Conservation (phyloP, 2,888 invertebrate species). For the Agelastica alni region DNA sequence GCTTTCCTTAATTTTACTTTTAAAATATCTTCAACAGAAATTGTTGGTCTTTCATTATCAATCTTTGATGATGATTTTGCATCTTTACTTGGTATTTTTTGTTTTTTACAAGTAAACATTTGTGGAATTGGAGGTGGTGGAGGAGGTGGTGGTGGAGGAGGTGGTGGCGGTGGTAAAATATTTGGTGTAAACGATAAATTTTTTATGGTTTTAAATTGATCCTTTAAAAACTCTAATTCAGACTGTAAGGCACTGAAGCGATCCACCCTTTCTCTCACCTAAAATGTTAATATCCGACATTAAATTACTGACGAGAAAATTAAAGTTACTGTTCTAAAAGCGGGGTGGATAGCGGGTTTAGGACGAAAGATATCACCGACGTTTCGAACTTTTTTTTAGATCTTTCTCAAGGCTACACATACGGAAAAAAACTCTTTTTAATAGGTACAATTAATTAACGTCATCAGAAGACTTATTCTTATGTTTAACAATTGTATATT, state of each 20-base stretch:
- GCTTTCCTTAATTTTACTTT: conserved; percentile 53
- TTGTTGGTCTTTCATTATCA: conserved; percentile 46
- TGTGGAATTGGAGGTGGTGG: conserved; percentile 41
- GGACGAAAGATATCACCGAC: no score
- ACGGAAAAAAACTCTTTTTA: no score
- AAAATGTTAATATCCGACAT: conserved; percentile 6
- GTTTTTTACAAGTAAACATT: conserved; percentile 40
- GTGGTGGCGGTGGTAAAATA: conserved; percentile 40
- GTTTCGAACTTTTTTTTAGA: no score
- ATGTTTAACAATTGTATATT: no score
- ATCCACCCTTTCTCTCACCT: conserved; percentile 35
- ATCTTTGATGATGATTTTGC: not conserved
- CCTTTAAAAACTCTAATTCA: conserved; percentile 35
- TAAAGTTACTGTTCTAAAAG: no score
- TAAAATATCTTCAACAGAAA: conserved; percentile 53
- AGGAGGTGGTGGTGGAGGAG: conserved; percentile 43
- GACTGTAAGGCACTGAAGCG: conserved; percentile 31
- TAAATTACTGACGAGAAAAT: not conserved
- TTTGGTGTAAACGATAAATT: not conserved
- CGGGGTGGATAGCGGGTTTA: no score
- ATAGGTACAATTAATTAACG: no score
- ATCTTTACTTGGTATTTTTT: not conserved
- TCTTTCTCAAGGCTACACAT: no score
- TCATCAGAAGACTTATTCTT: no score
- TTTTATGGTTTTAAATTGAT: conserved; percentile 30